Conservation (phyloP, 1,140 invertebrate genomes). For the Drosophila pectinifera region DNA sequence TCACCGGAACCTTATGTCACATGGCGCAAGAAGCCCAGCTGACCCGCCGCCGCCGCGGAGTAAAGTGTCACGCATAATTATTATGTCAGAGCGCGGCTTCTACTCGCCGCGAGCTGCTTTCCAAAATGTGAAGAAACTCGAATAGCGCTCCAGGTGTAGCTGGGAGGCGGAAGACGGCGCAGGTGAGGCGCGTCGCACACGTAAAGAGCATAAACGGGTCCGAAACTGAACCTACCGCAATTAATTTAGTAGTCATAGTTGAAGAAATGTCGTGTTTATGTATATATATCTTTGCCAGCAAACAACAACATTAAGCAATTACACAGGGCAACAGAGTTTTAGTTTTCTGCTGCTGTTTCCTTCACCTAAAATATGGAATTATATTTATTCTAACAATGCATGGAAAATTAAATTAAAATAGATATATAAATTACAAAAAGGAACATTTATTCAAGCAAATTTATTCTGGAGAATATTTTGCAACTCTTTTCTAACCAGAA, state of each 20-base stretch:
- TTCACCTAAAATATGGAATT: too few relatives aligned
- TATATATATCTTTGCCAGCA: background rate
- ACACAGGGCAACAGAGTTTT: background rate
- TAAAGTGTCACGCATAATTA: slow-evolving; percentile 77
- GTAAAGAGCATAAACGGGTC: slow-evolving; percentile 48
- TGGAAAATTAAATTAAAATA: too few relatives aligned
- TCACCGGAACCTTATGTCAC: slow-evolving; percentile 64
- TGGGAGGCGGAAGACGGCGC: slow-evolving; percentile 19
- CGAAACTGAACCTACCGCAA: slow-evolving; percentile 72
- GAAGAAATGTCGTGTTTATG: slow-evolving; percentile 19
- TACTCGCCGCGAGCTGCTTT: slow-evolving; percentile 49
- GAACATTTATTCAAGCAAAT: too few relatives aligned
- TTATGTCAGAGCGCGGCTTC: slow-evolving; percentile 72
- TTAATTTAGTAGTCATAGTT: slow-evolving; percentile 41
- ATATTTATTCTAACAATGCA: too few relatives aligned
- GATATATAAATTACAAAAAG: too few relatives aligned
- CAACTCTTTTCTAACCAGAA: too few relatives aligned
- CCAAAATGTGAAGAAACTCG: slow-evolving; percentile 62
- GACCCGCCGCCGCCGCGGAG: slow-evolving; percentile 61
- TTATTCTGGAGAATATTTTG: too few relatives aligned
- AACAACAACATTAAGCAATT: slow-evolving; percentile 14
- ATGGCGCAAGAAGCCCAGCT: slow-evolving; percentile 30
- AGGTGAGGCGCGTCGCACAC: slow-evolving; percentile 37
- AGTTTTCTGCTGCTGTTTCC: background rate
- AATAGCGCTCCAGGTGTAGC: slow-evolving; percentile 24